Evolutionary conservation across 2,797 vertebrate species (phyloP), one percentile per base, ranked within the genome.

Genomic region (Cynopterus sphinx): DNA sequence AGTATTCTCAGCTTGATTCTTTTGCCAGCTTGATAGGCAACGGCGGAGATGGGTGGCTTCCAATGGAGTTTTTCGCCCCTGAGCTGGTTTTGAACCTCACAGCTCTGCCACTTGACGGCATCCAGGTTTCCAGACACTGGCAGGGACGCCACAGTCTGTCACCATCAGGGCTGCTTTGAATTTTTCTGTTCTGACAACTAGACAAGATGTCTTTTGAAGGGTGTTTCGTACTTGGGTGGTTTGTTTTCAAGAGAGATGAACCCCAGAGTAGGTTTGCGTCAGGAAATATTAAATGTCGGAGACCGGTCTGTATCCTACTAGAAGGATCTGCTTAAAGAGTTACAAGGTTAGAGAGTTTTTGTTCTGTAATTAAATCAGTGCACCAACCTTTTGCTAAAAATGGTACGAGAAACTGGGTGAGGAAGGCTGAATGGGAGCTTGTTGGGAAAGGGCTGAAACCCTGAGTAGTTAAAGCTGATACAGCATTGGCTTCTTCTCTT

Each of bases 171-270:
- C 57, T 5, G 53, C 89, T 79, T 81, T 63, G 74, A 87, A 28
- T 87, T 93, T 92, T 77, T 82, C 87, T 81, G 77, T 95, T 92
- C 94, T 95, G 91, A 96, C 87, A 95, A 75, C 85, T 43, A 91
- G 86, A 93, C 89, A 93, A 65, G 94, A 96, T 97, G 87, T 86
- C 94, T 94, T 96, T 95, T 91, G 85, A 95, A 95, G 87, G 90
- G 36, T 97, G 71, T 82, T 97, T 91, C 65, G 57, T 94, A 91
- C 79, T 87, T 86, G 83, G 61, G 63, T 91, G 81, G 65, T 94
- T 96, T 92, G 61, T 95, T 97, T 94, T 84, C 57, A 63, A 75
- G 90, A 70, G 5, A 95, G 85, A 77, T 0, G 3, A 88, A 36
- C 61, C 74, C 28, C 46, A 39, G 67, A 85, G 70, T 49, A 57